A percentile compares a stretch with the other conserved stretches of the same genome.
Evolutionary conservation across 2,797 vertebrate species (phyloP).

Genomic region (Loris lydekkerianus): DNA sequence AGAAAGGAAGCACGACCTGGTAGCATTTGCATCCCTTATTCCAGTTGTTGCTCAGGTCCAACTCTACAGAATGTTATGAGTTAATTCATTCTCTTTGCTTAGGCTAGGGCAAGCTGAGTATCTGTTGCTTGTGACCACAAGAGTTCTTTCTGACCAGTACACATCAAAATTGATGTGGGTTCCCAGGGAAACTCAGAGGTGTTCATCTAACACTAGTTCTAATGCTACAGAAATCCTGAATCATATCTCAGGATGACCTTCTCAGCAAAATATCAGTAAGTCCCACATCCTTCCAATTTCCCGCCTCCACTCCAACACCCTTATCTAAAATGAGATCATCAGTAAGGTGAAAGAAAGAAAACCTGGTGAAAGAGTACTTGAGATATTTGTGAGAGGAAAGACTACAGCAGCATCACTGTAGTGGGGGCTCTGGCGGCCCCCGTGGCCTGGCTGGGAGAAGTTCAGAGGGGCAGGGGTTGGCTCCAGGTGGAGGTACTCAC

Average conservation of each 20-base stretch:
- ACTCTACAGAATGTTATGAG: background rate
- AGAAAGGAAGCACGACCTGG: background rate
- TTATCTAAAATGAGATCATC: background rate
- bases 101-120: background rate
- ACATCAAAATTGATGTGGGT: background rate
- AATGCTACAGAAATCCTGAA: background rate
- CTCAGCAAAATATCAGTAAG: background rate
- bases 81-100: background rate
- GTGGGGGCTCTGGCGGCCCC: background rate
- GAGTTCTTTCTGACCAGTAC: background rate
- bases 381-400: background rate
- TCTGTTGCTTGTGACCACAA: slow-evolving; percentile 26
- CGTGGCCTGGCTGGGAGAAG: background rate
- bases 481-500: background rate
- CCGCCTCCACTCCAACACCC: background rate
- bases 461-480: background rate
- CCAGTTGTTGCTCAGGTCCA: background rate
- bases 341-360: background rate
- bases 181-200: background rate
- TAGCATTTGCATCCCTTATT: background rate
- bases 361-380: background rate
- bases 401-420: background rate
- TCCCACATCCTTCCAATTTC: background rate
- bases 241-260: background rate
- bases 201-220: background rate